These are phyloP conservation scores for Dendroctonus ponderosae DNA, from an alignment of 1,140 invertebrate species.

Conservation along the genomic window DNA sequence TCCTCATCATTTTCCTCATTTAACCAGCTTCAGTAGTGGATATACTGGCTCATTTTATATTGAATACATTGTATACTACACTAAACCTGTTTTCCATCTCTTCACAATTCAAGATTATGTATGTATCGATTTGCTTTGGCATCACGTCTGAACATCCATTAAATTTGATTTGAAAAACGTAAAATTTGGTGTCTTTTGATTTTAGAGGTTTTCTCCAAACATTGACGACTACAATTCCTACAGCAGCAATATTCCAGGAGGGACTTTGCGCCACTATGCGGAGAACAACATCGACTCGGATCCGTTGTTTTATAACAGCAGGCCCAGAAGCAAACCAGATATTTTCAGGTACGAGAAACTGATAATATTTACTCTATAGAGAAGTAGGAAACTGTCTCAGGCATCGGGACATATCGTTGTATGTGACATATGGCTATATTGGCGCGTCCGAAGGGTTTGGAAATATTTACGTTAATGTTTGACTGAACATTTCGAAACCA, in stretches of 20 bases:
- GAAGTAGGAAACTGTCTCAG: background rate
- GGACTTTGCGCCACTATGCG: conserved; percentile 54
- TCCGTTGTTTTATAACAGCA: conserved; percentile 87
- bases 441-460: too few species aligned
- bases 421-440: background rate
- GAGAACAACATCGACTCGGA: conserved; percentile 65
- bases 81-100: too few species aligned
- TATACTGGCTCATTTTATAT: too few species aligned
- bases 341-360: conserved; percentile 48
- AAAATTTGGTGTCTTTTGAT: conserved; percentile 27
- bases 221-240: conserved; percentile 51
- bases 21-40: too few species aligned
- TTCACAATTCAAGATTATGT: too few species aligned
- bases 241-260: conserved; percentile 52
- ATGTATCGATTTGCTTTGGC: too few species aligned
- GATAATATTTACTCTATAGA: background rate
- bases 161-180: too few species aligned
- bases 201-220: conserved; percentile 50
- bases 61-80: too few species aligned
- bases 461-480: too few species aligned
- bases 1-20: too few species aligned
- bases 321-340: conserved; percentile 65
- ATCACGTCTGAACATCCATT: too few species aligned
- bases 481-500: too few species aligned
- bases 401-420: background rate